These are phyloP conservation scores for Scaptomyza polygonia DNA, from an alignment of 2,888 invertebrate genomes.

Conservation along the genomic window DNA sequence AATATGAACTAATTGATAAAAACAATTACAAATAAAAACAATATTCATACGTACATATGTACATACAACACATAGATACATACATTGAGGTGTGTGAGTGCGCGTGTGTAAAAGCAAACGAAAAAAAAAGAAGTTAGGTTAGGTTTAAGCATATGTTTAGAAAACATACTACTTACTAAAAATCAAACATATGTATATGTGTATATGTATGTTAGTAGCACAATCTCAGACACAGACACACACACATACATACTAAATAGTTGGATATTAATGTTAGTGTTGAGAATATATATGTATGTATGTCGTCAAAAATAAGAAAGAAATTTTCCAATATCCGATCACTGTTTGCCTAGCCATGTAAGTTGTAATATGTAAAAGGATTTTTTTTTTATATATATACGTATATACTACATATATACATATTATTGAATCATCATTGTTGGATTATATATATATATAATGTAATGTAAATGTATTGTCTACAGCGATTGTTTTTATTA, in stretches of 20 bases:
- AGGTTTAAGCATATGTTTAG: constrained; percentile 46
- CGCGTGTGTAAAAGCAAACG: constrained; percentile 24
- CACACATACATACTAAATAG: constrained; percentile 29
- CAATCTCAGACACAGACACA: constrained; percentile 22
- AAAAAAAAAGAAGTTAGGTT: constrained; percentile 39
- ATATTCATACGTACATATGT: constrained; percentile 37
- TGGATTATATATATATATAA: constrained; percentile 8
- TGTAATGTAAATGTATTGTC: constrained; percentile 37
- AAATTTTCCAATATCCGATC: constrained; percentile 69
- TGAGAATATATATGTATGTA: too few relatives aligned
- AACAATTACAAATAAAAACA: not conserved
- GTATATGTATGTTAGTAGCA: constrained; percentile 26
- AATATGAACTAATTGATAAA: constrained; percentile 68
- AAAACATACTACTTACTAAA: constrained; percentile 22
- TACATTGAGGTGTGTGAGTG: constrained; percentile 33
- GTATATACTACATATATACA: constrained; percentile 4
- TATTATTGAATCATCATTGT: constrained; percentile 19
- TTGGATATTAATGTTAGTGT: constrained; percentile 60
- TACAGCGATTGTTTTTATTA: constrained; percentile 48
- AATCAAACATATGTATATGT: not conserved
- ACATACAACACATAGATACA: constrained; percentile 23
- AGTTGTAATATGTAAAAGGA: constrained; percentile 47
- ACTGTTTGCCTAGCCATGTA: constrained; percentile 67
- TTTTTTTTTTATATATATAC: constrained; percentile 32
- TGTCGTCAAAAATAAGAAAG: too few relatives aligned